Evolutionary conservation across 1,140 invertebrate species (phyloP).

Genomic region (Parapsyche elsis): DNA sequence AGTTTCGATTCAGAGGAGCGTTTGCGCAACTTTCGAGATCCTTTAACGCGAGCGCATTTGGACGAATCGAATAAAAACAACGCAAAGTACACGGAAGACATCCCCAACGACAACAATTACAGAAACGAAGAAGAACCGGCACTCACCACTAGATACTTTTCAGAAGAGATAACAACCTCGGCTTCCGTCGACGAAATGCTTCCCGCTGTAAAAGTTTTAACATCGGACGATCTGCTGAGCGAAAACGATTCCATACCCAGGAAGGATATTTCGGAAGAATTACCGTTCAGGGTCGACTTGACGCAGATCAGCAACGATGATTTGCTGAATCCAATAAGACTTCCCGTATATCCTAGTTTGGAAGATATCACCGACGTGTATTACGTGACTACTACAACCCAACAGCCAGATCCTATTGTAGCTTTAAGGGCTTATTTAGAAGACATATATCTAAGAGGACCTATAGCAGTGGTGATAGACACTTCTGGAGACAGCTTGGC

Average conservation of each 20-base stretch:
- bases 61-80: background rate
- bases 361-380: background rate
- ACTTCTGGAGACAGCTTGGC: slow-evolving; percentile 62
- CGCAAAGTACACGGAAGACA: background rate
- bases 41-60: background rate
- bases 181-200: background rate
- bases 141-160: background rate
- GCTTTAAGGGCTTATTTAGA: slow-evolving; percentile 68
- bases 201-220: background rate
- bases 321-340: background rate
- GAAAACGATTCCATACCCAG: background rate
- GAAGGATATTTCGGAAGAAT: background rate
- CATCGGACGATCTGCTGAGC: background rate
- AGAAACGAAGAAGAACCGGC: background rate
- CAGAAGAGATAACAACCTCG: background rate
- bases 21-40: background rate
- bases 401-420: slow-evolving; percentile 41
- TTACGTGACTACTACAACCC: slow-evolving; percentile 23
- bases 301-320: background rate
- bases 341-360: background rate
- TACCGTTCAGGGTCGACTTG: background rate
- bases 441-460: slow-evolving; percentile 69
- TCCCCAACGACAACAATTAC: background rate
- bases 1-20: background rate
- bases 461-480: slow-evolving; percentile 68